Conservation (phyloP, 2,113 vertebrate genomes). For the Alectura lathami region DNA sequence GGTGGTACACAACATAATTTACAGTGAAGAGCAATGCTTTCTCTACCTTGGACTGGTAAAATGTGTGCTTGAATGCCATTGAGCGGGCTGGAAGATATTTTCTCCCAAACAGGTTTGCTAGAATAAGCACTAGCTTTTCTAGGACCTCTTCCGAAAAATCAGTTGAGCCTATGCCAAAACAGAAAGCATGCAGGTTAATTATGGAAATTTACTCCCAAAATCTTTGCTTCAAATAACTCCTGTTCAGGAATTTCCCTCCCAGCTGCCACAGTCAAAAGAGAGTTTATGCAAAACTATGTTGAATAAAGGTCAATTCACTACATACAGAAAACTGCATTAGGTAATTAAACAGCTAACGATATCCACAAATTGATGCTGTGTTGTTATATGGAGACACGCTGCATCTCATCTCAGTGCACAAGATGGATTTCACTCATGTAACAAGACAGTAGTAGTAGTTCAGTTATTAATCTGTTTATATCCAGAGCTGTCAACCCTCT, state of each 20-base stretch:
- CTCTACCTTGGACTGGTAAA: slow-evolving; percentile 57
- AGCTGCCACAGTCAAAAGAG: neutral
- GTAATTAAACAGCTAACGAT: neutral
- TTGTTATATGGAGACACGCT: neutral
- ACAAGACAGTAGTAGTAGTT: neutral
- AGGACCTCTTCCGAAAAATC: slow-evolving; percentile 60
- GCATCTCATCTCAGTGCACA: neutral
- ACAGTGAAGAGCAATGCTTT: neutral
- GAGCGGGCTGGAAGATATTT: slow-evolving; percentile 15
- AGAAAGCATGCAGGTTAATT: neutral
- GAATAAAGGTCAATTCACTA: neutral
- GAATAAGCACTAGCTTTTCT: slow-evolving; percentile 58
- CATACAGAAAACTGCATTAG: neutral
- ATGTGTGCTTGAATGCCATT: neutral
- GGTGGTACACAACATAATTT: neutral
- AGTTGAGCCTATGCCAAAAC: slow-evolving; percentile 24
- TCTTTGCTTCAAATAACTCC: neutral
- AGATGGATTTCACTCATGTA: neutral
- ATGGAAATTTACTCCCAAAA: neutral
- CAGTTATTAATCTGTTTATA: neutral
- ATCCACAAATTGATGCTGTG: neutral
- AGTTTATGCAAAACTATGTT: neutral
- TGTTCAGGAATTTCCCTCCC: neutral
- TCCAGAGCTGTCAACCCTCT: neutral
- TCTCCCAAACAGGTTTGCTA: slow-evolving; percentile 66